A percentile compares a stretch with the other conserved stretches of the same genome.
phyloP scores from a whole-genome alignment of 2,797 vertebrate genomes.

The Lagocephalus sceleratus region DNA sequence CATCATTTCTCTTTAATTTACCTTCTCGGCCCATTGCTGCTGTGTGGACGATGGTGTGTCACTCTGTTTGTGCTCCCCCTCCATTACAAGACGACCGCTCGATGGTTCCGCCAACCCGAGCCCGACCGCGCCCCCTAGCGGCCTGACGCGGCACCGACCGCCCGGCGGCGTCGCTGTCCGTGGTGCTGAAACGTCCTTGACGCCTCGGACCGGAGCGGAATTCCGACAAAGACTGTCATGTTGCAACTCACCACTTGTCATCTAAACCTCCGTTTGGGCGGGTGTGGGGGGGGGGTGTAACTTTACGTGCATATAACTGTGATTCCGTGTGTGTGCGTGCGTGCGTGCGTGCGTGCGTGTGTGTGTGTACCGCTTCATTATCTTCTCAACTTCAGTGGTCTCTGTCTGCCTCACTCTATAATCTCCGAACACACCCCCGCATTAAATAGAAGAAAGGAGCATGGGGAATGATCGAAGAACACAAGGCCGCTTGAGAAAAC shows the following conservation, averaged over 20 bases:
- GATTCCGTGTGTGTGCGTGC: slow-evolving; percentile 9
- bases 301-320: slow-evolving; percentile 22
- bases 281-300: slow-evolving; percentile 3
- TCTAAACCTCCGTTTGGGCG: neutral
- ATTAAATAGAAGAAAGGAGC: slow-evolving; percentile 42
- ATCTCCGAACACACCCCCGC: slow-evolving; percentile 63
- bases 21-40: slow-evolving; percentile 38
- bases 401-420: slow-evolving; percentile 41
- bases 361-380: slow-evolving; percentile 50
- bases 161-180: slow-evolving; percentile 66
- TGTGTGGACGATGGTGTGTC: slow-evolving; percentile 22
- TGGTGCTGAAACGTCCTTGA: slow-evolving; percentile 52
- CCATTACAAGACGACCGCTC: neutral
- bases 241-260: slow-evolving; percentile 30
- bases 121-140: slow-evolving; percentile 56
- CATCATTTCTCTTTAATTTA: slow-evolving; percentile 8
- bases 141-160: no score
- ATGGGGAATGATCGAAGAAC: slow-evolving; percentile 48
- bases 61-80: slow-evolving; percentile 44
- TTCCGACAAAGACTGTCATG: neutral
- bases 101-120: slow-evolving; percentile 47
- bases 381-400: slow-evolving; percentile 62
- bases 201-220: neutral
- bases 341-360: slow-evolving; percentile 12
- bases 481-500: slow-evolving; percentile 44